Base-by-base conservation (phyloP, 2,888 invertebrate genomes). In the Andrena flavipes region DNA sequence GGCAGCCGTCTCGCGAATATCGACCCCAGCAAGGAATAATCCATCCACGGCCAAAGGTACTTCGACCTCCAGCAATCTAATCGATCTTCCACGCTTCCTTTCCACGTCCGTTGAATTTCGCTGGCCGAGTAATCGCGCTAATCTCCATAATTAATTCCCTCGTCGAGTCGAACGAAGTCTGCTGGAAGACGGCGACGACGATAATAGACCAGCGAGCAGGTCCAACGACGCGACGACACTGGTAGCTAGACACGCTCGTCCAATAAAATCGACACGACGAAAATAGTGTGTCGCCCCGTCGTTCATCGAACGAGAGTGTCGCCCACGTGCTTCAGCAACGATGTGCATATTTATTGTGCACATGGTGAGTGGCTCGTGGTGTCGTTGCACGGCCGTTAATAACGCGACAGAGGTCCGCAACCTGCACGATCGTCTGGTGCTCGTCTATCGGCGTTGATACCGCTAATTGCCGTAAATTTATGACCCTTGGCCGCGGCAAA, bases 391-490 rank as follows among this genome's bases (percentile, higher is more conserved):
- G 71, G 54, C 48, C 68, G 65, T 63, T 68, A 80, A 83, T 80
- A 76, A 76, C n/a, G 54, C 68, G 68, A 30, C 42, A 8, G 69
- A 73, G 83, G 80, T 76, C 62, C 80, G 59, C 79, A 79, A 84
- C 82, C 82, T 82, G 79, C 23, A 16, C 51, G 60, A 65, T 72
- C 49, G 84, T 84, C 84, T 84, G 84, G 59, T 54, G 60, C 35
- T 80, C 70, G 85, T 85, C 85, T 85, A 49, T 59, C 71, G 65
- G 75, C 69, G 70, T 54, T 69, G 78, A 82, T 75, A 33, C 42
- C 64, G 68, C 49, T 85, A 85, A 85, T 85, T 85, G 85, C 49
- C 59, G 64, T 64, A 59, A 85, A 85, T 85, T 85, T 76, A 82
- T 63, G 65, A 65, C 68, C 74, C 49, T 64, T 49, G 67, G 49